Evolutionary conservation across 1,140 invertebrate genomes (phyloP), one percentile per base, ranked within the genome.

Genomic region (Drosophila elegans): DNA sequence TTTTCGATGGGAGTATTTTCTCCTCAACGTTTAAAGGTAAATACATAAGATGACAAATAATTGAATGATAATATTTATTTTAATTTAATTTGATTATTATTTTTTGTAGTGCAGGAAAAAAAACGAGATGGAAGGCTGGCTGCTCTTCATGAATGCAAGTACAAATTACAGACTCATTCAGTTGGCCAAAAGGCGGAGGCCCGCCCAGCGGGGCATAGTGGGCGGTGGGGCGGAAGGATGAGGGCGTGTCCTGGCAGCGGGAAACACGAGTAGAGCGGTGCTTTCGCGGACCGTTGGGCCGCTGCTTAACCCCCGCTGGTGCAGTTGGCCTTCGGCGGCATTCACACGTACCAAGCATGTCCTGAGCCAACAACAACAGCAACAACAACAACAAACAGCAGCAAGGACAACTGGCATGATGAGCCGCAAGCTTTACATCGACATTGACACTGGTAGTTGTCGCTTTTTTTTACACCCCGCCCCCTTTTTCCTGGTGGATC

Each of bases 131-230:
- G 12, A 52, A 10, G 21, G 32, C 42, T 69, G 72, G 42, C 53
- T 48, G 69, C 68, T 83, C 75, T 83, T 83, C 63, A 84, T 71
- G 84, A 84, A 80, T 89, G 84, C 84, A 89, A 88, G 83, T 90
- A 89, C 85, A 90, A 90, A 90, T 89, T 90, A 81, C 86, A 64
- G 71, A 69, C 85, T 74, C 79, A 80, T 84, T 89, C 73, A 69
- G 60, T 48, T 76, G 63, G 73, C 60, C 78, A 69, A 74, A 71
- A 41, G 51, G 48, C 55, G 38, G 64, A 4, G 52, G 52, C 27
- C 16, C 45, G 32, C 63, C 29, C 52, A 53, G 21, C 21, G 42
- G 36, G 52, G 27, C 11, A 48, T 25, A 9, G 7, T 13, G 29
- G 48, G 29, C 13, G n/a, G 10, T 10, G 9, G 13, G 27, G 46